These are phyloP conservation scores for Drosophila atripex DNA, from an alignment of 2,888 invertebrate species.

Conservation along the genomic window DNA sequence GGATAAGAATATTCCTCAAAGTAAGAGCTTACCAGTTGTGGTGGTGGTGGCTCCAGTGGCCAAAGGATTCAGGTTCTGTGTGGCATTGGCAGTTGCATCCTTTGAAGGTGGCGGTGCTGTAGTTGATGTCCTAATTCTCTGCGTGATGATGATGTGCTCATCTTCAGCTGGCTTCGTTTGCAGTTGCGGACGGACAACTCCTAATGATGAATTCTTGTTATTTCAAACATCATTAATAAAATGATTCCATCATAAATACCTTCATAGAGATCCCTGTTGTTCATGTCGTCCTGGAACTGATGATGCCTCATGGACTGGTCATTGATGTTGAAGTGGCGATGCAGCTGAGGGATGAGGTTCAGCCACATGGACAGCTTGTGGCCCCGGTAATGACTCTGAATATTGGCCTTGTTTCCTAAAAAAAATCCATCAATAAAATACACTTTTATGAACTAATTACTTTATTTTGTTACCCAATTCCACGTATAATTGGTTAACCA, in stretches of 20 bases:
- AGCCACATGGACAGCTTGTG: slow-evolving; percentile 97
- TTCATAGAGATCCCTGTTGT: slow-evolving; percentile 87
- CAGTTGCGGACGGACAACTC: slow-evolving; percentile 90
- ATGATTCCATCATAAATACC: slow-evolving; percentile 84
- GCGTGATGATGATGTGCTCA: slow-evolving; percentile 78
- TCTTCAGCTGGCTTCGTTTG: slow-evolving; percentile 79
- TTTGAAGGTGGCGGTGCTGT: slow-evolving; percentile 76
- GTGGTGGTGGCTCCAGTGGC: slow-evolving; percentile 77
- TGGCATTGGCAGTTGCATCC: slow-evolving; percentile 80
- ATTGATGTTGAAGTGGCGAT: slow-evolving; percentile 90
- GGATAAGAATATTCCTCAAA: not conserved
- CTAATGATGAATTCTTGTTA: slow-evolving; percentile 73
- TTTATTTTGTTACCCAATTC: slow-evolving; percentile 87
- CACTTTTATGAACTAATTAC: not conserved
- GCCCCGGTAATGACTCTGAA: slow-evolving; percentile 95
- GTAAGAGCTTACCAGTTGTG: slow-evolving; percentile 69
- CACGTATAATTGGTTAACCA: slow-evolving; percentile 94
- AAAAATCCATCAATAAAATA: not conserved
- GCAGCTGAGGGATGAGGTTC: slow-evolving; percentile 94
- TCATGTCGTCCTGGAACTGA: slow-evolving; percentile 90
- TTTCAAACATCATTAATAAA: not conserved
- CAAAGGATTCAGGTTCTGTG: slow-evolving; percentile 35
- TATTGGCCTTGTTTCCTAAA: slow-evolving; percentile 89
- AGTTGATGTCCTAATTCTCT: slow-evolving; percentile 66
- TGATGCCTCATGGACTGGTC: slow-evolving; percentile 94